Conservation (phyloP, 2,797 vertebrate species). For the Eulemur mongoz region DNA sequence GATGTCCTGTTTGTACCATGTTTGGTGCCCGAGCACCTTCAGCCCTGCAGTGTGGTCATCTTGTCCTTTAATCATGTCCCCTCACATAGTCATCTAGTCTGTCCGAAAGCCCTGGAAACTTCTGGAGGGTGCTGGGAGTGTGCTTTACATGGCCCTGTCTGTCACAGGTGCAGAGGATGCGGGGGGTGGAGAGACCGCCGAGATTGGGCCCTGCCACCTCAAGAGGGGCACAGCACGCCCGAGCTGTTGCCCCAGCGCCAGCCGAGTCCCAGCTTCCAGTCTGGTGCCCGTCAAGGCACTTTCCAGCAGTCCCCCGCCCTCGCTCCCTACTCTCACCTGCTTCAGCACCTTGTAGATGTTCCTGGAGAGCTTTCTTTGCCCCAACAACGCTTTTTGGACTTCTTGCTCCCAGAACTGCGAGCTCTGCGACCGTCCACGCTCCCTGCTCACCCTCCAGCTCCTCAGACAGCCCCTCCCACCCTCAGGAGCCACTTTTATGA, state of each 20-base stretch:
- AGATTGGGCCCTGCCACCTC: background rate
- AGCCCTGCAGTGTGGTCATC: background rate
- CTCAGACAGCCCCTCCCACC: accelerated
- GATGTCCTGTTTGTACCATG: background rate
- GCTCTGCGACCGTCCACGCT: slow-evolving; percentile 72
- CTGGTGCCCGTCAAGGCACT: too few relatives aligned
- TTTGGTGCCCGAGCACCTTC: background rate
- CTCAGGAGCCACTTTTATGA: background rate
- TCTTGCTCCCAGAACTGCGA: slow-evolving; percentile 77
- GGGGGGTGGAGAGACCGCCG: background rate
- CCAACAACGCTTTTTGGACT: slow-evolving; percentile 84
- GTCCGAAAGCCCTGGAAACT: background rate
- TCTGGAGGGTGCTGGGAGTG: background rate
- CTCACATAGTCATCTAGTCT: background rate
- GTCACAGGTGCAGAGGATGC: background rate
- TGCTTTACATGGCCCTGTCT: background rate
- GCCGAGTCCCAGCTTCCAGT: accelerated
- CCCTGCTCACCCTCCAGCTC: slow-evolving; percentile 82
- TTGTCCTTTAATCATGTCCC: background rate
- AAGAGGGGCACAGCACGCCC: background rate
- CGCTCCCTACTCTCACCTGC: slow-evolving; percentile 81
- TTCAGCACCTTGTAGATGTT: slow-evolving; percentile 93
- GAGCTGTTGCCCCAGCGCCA: background rate
- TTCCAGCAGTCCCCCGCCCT: accelerated
- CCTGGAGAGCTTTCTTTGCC: slow-evolving; percentile 88